Percentiles rank a stretch among this genome's conserved stretches.
These are phyloP conservation scores for cat (Felis catus) DNA, from an alignment of 2,113 vertebrate genomes.

Conservation along the genomic window F.catus_Fca126_mat1.0 CM031419.1:201074501-201075000, in stretches of 20 bases:
- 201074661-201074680: background rate
- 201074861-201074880: no score
- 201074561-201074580: background rate
- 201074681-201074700: background rate
- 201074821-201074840: no score
- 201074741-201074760: background rate
- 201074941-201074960: no score
- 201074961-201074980: no score
- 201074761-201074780: no score
- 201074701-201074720: conserved; percentile 20
- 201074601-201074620: background rate
- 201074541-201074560: background rate
- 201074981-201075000: background rate
- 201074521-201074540: background rate
- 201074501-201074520: background rate
- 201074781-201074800: no score
- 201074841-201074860: no score
- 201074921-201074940: no score
- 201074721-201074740: background rate
- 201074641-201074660: background rate
- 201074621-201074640: background rate
- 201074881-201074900: no score
- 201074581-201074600: background rate
- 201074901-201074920: no score
- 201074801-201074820: no score